phyloP scores from a whole-genome alignment of 35 echinoderm and acorn worm species.

The Holothuria glaberrima region DNA sequence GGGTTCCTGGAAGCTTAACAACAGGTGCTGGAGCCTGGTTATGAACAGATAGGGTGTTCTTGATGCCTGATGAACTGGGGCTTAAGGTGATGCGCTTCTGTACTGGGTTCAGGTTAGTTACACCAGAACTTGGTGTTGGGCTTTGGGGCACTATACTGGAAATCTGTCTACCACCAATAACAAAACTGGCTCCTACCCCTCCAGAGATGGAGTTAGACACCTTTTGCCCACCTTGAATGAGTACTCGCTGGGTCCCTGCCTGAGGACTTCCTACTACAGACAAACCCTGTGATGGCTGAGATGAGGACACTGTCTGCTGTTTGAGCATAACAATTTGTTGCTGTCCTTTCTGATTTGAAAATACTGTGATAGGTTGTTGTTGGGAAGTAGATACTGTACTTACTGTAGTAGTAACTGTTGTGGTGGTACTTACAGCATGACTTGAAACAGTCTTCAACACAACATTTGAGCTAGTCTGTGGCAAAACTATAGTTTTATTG shows the following conservation, averaged over 20 bases:
- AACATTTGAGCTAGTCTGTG: conserved; percentile 33
- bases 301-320: conserved; percentile 11
- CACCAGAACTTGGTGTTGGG: background rate
- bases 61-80: conserved; percentile 13
- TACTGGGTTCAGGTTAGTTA: conserved; percentile 3
- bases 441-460: background rate
- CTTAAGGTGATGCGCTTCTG: conserved; percentile 53
- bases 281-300: conserved; percentile 14
- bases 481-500: background rate
- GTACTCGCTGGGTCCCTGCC: conserved; percentile 27
- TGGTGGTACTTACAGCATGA: conserved; percentile 2
- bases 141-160: conserved; percentile 33
- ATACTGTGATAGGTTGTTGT: conserved; percentile 29
- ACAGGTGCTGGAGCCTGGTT: background rate
- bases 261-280: conserved; percentile 31
- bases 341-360: conserved; percentile 32
- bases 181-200: conserved; percentile 41
- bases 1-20: background rate
- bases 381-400: background rate
- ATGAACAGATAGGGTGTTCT: conserved; percentile 24
- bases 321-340: conserved; percentile 50
- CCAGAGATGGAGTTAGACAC: conserved; percentile 10
- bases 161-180: conserved; percentile 47
- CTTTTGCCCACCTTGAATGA: conserved; percentile 40
- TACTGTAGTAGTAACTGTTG: background rate